Percentiles rank a stretch among this genome's conserved stretches.
Evolutionary conservation across 2,113 vertebrate genomes (phyloP).

Genomic region (Procapra przewalskii): DNA sequence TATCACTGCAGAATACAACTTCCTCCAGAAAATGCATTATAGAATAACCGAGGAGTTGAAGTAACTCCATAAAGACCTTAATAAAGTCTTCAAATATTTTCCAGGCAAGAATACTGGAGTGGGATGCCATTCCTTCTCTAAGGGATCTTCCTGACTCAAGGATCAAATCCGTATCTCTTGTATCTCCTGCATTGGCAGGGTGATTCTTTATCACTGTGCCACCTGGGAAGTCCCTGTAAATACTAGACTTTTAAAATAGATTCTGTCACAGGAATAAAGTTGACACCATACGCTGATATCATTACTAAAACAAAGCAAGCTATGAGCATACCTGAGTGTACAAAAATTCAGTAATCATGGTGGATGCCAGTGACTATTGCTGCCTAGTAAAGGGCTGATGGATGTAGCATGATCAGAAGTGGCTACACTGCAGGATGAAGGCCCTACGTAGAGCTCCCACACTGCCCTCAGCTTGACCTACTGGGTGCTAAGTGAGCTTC

Average conservation of each 20-base stretch:
- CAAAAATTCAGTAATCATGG: not conserved
- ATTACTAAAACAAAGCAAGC: not conserved
- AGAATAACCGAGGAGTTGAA: not conserved
- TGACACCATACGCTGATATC: not conserved
- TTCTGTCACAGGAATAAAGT: not conserved
- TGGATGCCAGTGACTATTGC: not conserved
- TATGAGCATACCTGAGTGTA: not conserved
- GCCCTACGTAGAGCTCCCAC: not conserved
- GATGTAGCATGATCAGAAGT: not conserved
- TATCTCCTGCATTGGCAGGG: not conserved
- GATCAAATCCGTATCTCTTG: not conserved
- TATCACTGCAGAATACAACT: not conserved
- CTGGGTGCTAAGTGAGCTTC: not conserved
- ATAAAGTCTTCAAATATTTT: constrained; percentile 6
- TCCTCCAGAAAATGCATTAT: constrained; percentile 7
- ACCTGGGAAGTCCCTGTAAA: not conserved
- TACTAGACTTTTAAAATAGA: not conserved
- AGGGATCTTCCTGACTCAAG: not conserved
- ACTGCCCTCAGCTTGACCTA: not conserved
- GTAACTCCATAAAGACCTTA: not conserved
- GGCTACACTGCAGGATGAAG: not conserved
- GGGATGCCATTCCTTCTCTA: not conserved
- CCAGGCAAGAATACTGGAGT: not conserved
- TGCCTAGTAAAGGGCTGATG: not conserved
- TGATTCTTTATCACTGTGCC: not conserved